phyloP scores from a whole-genome alignment of 1,140 invertebrate genomes.

The Chionoecetes opilio region DNA sequence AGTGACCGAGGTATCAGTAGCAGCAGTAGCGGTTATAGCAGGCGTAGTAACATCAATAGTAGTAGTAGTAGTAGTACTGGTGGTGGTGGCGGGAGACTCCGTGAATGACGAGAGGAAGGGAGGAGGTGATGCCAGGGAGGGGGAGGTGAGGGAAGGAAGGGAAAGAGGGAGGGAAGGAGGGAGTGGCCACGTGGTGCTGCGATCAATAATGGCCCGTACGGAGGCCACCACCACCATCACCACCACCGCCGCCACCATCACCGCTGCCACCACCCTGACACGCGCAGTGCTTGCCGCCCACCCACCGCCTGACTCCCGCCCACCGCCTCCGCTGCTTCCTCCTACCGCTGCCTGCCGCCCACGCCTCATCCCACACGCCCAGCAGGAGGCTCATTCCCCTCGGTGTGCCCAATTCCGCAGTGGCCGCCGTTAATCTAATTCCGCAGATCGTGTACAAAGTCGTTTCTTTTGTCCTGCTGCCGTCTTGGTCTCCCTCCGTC shows the following conservation, averaged over 20 bases:
- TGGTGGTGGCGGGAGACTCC: constrained; percentile 9
- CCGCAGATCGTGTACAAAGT: neutral
- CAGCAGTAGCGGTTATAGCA: neutral
- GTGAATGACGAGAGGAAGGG: neutral
- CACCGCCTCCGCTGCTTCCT: neutral
- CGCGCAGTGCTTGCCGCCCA: constrained; percentile 12
- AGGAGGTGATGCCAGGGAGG: neutral
- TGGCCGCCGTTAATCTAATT: neutral
- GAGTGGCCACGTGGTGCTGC: constrained; percentile 13
- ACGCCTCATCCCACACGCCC: neutral
- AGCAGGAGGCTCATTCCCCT: neutral
- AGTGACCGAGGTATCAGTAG: neutral
- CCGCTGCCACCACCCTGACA: constrained; percentile 12
- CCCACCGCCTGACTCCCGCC: neutral
- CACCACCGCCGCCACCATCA: neutral
- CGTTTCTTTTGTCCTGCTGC: neutral
- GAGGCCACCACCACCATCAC: neutral
- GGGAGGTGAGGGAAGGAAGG: neutral
- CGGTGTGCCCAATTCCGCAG: neutral
- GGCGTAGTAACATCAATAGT: constrained; percentile 36
- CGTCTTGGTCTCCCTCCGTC: neutral
- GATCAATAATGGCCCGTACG: constrained; percentile 7
- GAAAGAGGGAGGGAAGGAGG: neutral
- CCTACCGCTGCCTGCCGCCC: neutral
- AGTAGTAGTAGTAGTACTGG: constrained; percentile 50